Base-by-base conservation (phyloP, 2,888 invertebrate species). In the Diaphora mendica region DNA sequence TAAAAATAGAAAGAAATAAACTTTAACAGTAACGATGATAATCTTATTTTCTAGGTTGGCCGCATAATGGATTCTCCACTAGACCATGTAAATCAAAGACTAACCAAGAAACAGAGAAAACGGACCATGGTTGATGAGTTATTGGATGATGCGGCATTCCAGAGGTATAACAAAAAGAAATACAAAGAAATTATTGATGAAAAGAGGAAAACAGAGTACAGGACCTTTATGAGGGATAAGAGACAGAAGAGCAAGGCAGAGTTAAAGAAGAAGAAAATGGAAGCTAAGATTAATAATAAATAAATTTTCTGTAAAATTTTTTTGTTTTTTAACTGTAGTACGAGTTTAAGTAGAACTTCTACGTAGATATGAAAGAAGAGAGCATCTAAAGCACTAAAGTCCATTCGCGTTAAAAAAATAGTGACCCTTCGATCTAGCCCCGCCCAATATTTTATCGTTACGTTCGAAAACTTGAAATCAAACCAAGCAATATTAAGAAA, bases 121-220 rank as follows among this genome's bases (percentile, higher is more conserved):
- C 96, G 97, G 74, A 98, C 99, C 0, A 96, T 99, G 86, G 99
- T 99, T 0, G 99, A 99, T 82, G 99, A 99, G 89, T 96, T 99
- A 4, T 92, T 99, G 89, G 98, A 98, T 0, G 98, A 99, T 95
- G 98, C 98, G 0, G 97, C 98, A 81, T 98, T 99, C 89, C 96
- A 97, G 79, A 97, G 97, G 87, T 98, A 97, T 83, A 98, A 97
- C 84, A 98, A 98, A 89, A 97, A 97, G 83, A 98, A 98, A 91
- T 98, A 97, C 88, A 97, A 97, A 77, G 97, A 98, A 89, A 97
- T 98, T 55, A 96, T 98, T 55, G 97, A 97, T 75, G 97, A 97
- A 67, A 97, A 97, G 86, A 96, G 96, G 73, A 97, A 97, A 87
- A 96, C 96, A 9, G 96, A 97, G 78, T 97, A 97, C 83, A 97